Evolutionary conservation across 1,140 invertebrate species (phyloP), one percentile per base, ranked within the genome.

Genomic region (Chlorops oryzae): DNA sequence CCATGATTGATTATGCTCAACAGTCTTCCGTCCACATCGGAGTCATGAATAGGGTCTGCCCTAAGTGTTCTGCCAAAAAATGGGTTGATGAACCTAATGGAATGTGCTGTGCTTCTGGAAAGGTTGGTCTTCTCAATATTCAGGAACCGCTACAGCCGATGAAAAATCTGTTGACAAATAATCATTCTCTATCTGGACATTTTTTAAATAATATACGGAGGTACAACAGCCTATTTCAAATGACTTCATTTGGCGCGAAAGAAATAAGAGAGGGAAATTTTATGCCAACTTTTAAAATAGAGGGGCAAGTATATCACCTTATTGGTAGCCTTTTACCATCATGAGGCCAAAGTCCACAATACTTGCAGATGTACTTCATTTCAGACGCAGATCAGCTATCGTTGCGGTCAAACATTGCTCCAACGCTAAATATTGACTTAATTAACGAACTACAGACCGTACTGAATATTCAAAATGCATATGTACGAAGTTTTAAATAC

Each of bases 1-100:
- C 53, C 7, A 53, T 54, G 18, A n/a, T 59, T 59, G 51, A 59
- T 51, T 58, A 59, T 59, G 58, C 57, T 24, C 56, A 59, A 40
- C 53, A 62, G 34, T 2, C 32, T 0, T 43, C 25, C 51, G 32
- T 62, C 49, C 55, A 58, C 59, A 62, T 62, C 41, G 56, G 56
- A 58, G 50, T n/a, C 13, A 62, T 59, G 52, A 58, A 55, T 58
- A 58, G 56, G 52, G 53, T 59, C 47, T 63, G 57, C 40, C 27
- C 59, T 56, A 59, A 50, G 1, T 59, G 56, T n/a, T 61, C 39
- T 56, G 57, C 57, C 21, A 59, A 61, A 22, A 63, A 63, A 59
- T 61, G 51, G 54, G 41, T 34, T 0, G 59, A 61, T 9, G 57
- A 63, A 63, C 17, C 59, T 37, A 61, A 61, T 48, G 57, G 38